These are phyloP conservation scores for Drosophila atroscutellata DNA, from an alignment of 2,888 invertebrate species.

Conservation along the genomic window DNA sequence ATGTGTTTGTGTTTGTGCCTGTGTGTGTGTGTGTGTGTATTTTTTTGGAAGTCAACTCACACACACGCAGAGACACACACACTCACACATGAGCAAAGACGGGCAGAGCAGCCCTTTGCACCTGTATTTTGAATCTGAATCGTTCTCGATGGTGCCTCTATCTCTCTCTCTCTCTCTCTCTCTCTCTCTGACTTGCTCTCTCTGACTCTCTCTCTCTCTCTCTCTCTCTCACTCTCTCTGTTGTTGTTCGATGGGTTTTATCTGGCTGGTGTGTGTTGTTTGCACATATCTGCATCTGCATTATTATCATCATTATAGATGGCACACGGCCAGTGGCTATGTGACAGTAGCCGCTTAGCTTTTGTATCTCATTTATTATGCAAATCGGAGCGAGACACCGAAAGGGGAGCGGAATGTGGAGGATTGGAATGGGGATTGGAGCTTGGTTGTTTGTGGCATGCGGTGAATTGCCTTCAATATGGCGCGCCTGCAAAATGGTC, in stretches of 20 bases:
- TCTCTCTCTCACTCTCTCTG: background rate
- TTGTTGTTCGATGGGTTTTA: conserved; percentile 28
- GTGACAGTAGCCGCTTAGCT: conserved; percentile 78
- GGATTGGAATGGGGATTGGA: background rate
- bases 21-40: conserved; percentile 18
- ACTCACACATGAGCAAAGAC: conserved; percentile 17
- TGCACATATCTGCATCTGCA: conserved; percentile 64
- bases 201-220: background rate
- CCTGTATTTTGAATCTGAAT: conserved; percentile 40
- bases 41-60: conserved; percentile 48
- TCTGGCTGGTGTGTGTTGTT: conserved; percentile 36
- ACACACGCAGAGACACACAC: background rate
- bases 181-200: background rate
- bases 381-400: conserved; percentile 61
- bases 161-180: background rate
- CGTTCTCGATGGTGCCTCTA: background rate
- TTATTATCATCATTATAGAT: conserved; percentile 78
- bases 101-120: conserved; percentile 47
- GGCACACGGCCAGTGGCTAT: conserved; percentile 72
- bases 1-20: conserved; percentile 14
- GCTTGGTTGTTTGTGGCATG: conserved; percentile 5
- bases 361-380: conserved; percentile 80
- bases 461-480: conserved; percentile 28
- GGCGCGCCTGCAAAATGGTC: conserved; percentile 37
- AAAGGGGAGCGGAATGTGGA: background rate